These are phyloP conservation scores for Brienomyrus brachyistius DNA, from an alignment of 2,113 vertebrate genomes.

Conservation along the genomic window DNA sequence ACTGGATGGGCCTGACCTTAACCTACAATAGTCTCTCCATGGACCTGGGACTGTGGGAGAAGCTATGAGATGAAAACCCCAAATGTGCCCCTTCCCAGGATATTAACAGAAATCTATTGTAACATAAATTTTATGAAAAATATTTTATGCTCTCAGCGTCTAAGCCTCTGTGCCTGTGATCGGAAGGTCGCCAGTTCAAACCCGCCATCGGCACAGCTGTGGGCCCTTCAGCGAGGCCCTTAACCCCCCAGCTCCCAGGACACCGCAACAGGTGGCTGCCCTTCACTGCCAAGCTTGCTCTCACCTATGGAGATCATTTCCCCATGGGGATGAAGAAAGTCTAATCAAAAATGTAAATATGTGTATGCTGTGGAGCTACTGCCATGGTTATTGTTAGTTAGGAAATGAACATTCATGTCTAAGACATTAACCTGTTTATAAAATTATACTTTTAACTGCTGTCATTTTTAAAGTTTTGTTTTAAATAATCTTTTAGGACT, in stretches of 20 bases:
- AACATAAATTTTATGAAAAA: neutral
- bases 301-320: too few species aligned
- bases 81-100: neutral
- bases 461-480: neutral
- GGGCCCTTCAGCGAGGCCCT: too few species aligned
- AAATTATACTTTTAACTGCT: neutral
- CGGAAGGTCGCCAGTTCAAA: too few species aligned
- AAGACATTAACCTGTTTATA: neutral
- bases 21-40: neutral
- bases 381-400: neutral
- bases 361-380: neutral
- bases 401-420: neutral
- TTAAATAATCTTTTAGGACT: neutral
- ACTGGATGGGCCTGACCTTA: neutral
- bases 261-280: too few species aligned
- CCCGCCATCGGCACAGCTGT: neutral
- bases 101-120: neutral
- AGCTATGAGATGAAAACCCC: neutral
- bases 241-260: too few species aligned
- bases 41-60: neutral
- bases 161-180: too few species aligned
- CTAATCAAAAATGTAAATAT: neutral
- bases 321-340: too few species aligned
- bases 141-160: neutral
- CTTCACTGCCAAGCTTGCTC: too few species aligned